Percentiles rank a stretch among this genome's conserved stretches.
Conservation (phyloP, 2,797 vertebrate species). For the Gymnoscopelus braueri region DNA sequence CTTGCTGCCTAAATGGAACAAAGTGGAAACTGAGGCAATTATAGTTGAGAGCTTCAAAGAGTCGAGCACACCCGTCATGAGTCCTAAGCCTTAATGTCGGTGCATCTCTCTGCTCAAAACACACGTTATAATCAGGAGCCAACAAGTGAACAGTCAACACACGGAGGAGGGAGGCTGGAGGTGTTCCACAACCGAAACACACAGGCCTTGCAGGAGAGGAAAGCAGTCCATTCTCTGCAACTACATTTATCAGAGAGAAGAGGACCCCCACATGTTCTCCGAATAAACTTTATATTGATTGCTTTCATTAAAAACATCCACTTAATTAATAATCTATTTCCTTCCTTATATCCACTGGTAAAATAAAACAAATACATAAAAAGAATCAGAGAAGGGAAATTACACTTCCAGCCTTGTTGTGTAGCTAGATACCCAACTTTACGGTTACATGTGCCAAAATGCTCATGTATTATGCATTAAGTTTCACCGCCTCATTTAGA, state of each 20-base stretch:
- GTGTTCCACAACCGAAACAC: slow-evolving; percentile 59
- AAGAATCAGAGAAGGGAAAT: slow-evolving; percentile 27
- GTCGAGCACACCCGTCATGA: not conserved
- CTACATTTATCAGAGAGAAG: slow-evolving; percentile 65
- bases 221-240: slow-evolving; percentile 56
- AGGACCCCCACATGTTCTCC: slow-evolving; percentile 57
- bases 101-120: slow-evolving; percentile 45
- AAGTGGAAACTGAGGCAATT: not conserved
- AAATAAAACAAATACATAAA: slow-evolving; percentile 4
- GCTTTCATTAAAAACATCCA: slow-evolving; percentile 58
- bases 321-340: slow-evolving; percentile 44
- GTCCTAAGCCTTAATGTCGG: not conserved
- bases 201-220: slow-evolving; percentile 53
- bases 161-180: slow-evolving; percentile 45
- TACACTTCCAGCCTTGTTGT: slow-evolving; percentile 46
- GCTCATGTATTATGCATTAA: slow-evolving; percentile 71
- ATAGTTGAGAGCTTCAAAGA: not conserved
- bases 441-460: slow-evolving; percentile 56
- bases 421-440: slow-evolving; percentile 51
- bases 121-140: slow-evolving; percentile 47
- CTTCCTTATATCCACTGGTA: slow-evolving; percentile 20
- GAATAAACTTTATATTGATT: slow-evolving; percentile 56
- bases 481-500: slow-evolving; percentile 68
- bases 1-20: not conserved
- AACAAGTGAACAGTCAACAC: slow-evolving; percentile 43